A percentile compares a stretch with the other conserved stretches of the same genome.
Conservation (phyloP, 1,140 invertebrate genomes). For the Heliothis subflexa region DNA sequence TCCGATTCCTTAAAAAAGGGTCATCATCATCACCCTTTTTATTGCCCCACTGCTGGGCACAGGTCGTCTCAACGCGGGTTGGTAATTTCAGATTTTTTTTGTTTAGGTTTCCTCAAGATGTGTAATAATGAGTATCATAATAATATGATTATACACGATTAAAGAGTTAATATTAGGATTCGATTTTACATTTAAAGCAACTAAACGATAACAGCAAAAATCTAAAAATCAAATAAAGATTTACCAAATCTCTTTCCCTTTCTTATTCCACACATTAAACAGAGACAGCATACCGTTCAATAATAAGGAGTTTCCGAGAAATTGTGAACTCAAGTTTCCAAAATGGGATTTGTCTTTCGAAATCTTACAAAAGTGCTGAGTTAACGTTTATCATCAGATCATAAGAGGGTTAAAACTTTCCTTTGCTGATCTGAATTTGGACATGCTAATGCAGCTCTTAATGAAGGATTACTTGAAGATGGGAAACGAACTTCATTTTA, state of each 20-base stretch:
- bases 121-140: too few species aligned
- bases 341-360: constrained; percentile 43
- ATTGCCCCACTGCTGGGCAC: too few species aligned
- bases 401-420: constrained; percentile 20
- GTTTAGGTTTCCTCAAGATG: too few species aligned
- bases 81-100: too few species aligned
- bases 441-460: constrained; percentile 12
- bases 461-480: background rate
- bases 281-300: constrained; percentile 25
- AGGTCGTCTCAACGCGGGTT: too few species aligned
- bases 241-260: background rate
- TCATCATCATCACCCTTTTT: too few species aligned
- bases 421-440: constrained; percentile 23
- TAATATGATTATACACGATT: too few species aligned
- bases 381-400: constrained; percentile 32
- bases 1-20: too few species aligned
- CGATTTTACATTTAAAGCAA: background rate
- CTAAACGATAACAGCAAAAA: background rate
- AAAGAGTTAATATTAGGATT: background rate
- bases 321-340: constrained; percentile 31
- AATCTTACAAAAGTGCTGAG: constrained; percentile 31
- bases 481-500: background rate
- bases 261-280: background rate
- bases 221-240: constrained; percentile 16
- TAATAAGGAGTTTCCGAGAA: constrained; percentile 28